A percentile compares a stretch with the other conserved stretches of the same genome.
phyloP scores from a whole-genome alignment of 1,140 invertebrate species.

The Magallana gigas region DNA sequence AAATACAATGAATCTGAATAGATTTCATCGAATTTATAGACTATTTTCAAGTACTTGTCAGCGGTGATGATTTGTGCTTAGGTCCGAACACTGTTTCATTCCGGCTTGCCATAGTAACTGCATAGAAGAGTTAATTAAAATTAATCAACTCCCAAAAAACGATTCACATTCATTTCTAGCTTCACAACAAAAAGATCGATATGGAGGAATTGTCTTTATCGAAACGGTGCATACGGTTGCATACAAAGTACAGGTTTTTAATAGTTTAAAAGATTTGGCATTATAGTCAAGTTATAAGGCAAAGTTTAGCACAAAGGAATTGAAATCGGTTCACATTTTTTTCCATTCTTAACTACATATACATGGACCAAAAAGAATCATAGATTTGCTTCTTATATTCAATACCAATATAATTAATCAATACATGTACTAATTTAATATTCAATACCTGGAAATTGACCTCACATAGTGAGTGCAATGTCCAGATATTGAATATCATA shows the following conservation, averaged over 20 bases:
- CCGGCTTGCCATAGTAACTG: too few relatives aligned
- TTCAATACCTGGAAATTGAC: too few relatives aligned
- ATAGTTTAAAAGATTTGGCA: slow-evolving; percentile 96
- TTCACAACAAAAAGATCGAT: slow-evolving; percentile 83
- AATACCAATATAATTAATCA: not conserved
- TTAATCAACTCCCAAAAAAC: slow-evolving; percentile 75
- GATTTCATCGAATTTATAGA: too few relatives aligned
- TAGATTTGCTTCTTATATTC: not conserved
- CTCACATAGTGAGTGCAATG: not conserved
- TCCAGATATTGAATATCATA: not conserved
- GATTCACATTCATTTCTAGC: slow-evolving; percentile 87
- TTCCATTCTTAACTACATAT: not conserved
- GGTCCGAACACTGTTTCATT: too few relatives aligned
- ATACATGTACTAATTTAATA: not conserved
- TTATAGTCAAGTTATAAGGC: slow-evolving; percentile 96
- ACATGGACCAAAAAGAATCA: not conserved
- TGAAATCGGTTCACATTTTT: slow-evolving; percentile 92
- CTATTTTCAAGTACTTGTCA: too few relatives aligned
- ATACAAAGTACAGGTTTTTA: slow-evolving; percentile 97
- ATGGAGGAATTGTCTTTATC: slow-evolving; percentile 93
- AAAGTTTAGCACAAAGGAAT: slow-evolving; percentile 95
- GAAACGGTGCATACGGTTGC: slow-evolving; percentile 93
- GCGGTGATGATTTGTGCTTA: too few relatives aligned
- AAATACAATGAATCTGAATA: too few relatives aligned
- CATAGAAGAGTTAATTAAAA: too few relatives aligned